A percentile compares a stretch with the other conserved stretches of the same genome.
Conservation (phyloP, 2,888 invertebrate genomes). For the Clusia tigrina region DNA sequence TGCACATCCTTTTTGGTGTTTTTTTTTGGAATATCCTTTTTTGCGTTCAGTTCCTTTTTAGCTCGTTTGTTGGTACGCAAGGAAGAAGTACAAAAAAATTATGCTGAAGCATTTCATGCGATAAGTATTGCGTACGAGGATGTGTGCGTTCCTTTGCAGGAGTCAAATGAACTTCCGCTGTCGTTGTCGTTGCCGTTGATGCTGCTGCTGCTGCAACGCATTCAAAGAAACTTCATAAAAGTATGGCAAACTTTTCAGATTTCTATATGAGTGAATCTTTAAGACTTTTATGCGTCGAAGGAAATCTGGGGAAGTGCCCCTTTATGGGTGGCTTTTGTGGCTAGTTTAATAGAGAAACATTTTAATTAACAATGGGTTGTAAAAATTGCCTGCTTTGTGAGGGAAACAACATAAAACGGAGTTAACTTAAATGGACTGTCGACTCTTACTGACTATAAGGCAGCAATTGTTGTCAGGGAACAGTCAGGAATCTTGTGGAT, state of each 20-base stretch:
- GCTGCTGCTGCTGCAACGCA: too few relatives aligned
- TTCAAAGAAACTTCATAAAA: conserved; percentile 53
- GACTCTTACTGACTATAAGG: too few relatives aligned
- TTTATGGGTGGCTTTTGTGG: not conserved
- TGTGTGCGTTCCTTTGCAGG: not conserved
- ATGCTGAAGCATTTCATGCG: not conserved
- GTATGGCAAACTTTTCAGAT: not conserved
- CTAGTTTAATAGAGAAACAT: too few relatives aligned
- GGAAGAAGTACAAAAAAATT: too few relatives aligned
- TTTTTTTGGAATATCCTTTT: conserved; percentile 13
- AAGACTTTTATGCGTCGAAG: not conserved
- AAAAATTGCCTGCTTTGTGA: too few relatives aligned
- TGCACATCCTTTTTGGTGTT: conserved; percentile 15
- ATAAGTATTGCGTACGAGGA: conserved; percentile 12
- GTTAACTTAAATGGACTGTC: too few relatives aligned
- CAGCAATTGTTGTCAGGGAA: too few relatives aligned
- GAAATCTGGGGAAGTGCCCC: not conserved
- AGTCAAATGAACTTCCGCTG: conserved; percentile 54
- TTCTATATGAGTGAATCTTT: too few relatives aligned
- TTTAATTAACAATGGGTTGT: too few relatives aligned
- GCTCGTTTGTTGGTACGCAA: conserved; percentile 10
- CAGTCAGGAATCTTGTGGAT: too few relatives aligned
- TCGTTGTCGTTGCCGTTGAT: conserved; percentile 33
- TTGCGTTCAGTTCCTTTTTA: conserved; percentile 11
- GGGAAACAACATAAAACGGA: too few relatives aligned